Conservation (phyloP, 2,113 vertebrate genomes). For the Pao palembangensis region DNA sequence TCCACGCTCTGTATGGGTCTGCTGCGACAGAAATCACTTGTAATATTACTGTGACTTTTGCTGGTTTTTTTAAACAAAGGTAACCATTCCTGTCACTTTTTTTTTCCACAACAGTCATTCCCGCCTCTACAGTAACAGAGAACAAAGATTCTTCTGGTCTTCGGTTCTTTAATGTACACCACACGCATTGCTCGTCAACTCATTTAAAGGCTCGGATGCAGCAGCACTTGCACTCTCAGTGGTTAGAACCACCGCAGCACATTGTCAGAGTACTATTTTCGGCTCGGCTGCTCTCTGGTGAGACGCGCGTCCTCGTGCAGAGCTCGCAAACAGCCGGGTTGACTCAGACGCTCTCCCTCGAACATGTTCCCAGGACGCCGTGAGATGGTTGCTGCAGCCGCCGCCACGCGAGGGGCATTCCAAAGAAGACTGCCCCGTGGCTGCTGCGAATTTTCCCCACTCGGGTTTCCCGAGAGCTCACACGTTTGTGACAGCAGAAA, state of each 20-base stretch:
- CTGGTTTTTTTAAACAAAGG: conserved; percentile 12
- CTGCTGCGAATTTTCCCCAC: conserved; percentile 35
- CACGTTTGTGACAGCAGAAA: conserved; percentile 20
- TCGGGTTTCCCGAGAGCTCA: conserved; percentile 54
- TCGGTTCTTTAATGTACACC: conserved; percentile 50
- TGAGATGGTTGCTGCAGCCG: no score
- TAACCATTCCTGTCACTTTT: conserved; percentile 1
- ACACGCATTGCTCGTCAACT: conserved; percentile 45
- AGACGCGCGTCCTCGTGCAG: conserved; percentile 29
- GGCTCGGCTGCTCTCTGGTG: conserved; percentile 30
- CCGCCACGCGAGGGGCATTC: conserved; percentile 63
- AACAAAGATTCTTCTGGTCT: conserved; percentile 48
- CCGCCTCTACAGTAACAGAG: conserved; percentile 48
- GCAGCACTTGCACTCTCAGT: conserved; percentile 62
- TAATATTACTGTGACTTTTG: conserved; percentile 3
- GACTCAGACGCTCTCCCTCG: conserved; percentile 56
- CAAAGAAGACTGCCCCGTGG: conserved; percentile 61
- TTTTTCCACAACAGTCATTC: conserved; percentile 17
- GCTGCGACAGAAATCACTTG: conserved; percentile 2
- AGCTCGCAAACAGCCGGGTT: conserved; percentile 26
- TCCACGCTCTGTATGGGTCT: conserved; percentile 2
- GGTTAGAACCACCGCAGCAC: conserved; percentile 50
- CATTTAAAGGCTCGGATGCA: conserved; percentile 53
- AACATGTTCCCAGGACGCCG: no score
- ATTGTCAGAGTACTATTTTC: conserved; percentile 55